A percentile compares a stretch with the other conserved stretches of the same genome.
phyloP scores from a whole-genome alignment of 2,113 vertebrate genomes.

The Syrrhaptes paradoxus region DNA sequence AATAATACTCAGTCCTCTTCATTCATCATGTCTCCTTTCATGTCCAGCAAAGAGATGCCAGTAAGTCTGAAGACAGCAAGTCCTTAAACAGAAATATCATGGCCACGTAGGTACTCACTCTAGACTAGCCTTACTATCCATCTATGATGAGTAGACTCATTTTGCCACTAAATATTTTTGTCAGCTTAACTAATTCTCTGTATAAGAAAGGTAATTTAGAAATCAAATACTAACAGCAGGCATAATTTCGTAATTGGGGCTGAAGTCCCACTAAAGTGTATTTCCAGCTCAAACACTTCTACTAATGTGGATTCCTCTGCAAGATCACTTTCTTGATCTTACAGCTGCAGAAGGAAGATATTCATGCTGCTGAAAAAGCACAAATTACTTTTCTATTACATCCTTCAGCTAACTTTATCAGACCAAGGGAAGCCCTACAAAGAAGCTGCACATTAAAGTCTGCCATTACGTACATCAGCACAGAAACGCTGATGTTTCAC shows the following conservation, averaged over 20 bases:
- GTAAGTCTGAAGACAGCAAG: not conserved
- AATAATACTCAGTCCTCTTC: not conserved
- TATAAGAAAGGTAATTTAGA: not conserved
- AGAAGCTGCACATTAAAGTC: not conserved
- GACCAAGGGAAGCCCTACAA: not conserved
- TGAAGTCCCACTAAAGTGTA: not conserved
- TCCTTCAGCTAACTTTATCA: not conserved
- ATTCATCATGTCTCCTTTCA: not conserved
- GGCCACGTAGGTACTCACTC: accelerated
- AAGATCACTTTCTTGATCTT: not conserved
- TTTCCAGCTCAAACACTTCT: not conserved
- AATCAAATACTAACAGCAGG: not conserved
- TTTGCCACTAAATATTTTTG: not conserved
- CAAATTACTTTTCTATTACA: not conserved
- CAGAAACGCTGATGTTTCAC: not conserved
- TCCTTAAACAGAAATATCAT: not conserved
- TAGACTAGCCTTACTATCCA: not conserved
- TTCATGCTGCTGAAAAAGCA: not conserved
- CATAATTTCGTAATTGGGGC: not conserved
- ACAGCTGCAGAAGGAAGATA: constrained; percentile 16
- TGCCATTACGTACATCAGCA: not conserved
- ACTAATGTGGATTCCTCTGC: not conserved
- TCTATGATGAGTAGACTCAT: accelerated
- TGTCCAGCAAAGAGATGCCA: not conserved
- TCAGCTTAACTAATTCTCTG: not conserved